Percentiles rank a stretch among this genome's conserved stretches.
Conservation (phyloP, 2,113 vertebrate genomes). For the Synchiropus splendidus region DNA sequence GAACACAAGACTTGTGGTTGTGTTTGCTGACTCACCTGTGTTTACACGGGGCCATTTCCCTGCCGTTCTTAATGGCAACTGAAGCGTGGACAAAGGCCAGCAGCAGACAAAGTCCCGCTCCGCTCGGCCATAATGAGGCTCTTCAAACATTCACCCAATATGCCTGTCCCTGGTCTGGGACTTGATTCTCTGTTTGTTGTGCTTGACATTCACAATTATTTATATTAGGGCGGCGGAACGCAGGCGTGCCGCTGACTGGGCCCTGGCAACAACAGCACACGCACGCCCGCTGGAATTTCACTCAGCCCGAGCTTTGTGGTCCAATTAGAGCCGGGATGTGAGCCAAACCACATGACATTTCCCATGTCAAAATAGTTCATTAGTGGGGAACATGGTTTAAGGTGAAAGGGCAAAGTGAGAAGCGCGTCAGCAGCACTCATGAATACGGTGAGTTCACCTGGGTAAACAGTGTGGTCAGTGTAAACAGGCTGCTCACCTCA, state of each 20-base stretch:
- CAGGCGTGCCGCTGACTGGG: constrained; percentile 17
- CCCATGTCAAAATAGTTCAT: constrained; percentile 48
- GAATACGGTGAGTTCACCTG: too few species aligned
- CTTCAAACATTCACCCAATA: constrained; percentile 48
- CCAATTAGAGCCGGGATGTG: constrained; percentile 52
- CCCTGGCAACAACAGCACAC: constrained; percentile 33
- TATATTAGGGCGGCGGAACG: constrained; percentile 12
- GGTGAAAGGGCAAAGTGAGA: constrained; percentile 11
- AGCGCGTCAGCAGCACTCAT: too few species aligned
- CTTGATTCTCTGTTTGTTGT: constrained; percentile 31
- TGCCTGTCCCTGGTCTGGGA: constrained; percentile 44
- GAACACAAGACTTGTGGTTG: constrained; percentile 17
- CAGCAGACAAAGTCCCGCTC: constrained; percentile 33
- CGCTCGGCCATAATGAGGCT: constrained; percentile 45
- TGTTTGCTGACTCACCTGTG: constrained; percentile 28
- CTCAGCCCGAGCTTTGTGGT: constrained; percentile 38
- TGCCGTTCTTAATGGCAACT: constrained; percentile 39
- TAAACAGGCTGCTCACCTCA: too few species aligned
- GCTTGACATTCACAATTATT: constrained; percentile 52
- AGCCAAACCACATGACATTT: constrained; percentile 41
- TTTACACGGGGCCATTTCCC: constrained; percentile 14
- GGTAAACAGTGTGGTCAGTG: too few species aligned
- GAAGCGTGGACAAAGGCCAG: constrained; percentile 38
- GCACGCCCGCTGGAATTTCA: constrained; percentile 20
- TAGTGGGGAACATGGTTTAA: constrained; percentile 41